Evolutionary conservation across 2,797 vertebrate species (phyloP).

Genomic region (Crocodylus rhombifer): DNA sequence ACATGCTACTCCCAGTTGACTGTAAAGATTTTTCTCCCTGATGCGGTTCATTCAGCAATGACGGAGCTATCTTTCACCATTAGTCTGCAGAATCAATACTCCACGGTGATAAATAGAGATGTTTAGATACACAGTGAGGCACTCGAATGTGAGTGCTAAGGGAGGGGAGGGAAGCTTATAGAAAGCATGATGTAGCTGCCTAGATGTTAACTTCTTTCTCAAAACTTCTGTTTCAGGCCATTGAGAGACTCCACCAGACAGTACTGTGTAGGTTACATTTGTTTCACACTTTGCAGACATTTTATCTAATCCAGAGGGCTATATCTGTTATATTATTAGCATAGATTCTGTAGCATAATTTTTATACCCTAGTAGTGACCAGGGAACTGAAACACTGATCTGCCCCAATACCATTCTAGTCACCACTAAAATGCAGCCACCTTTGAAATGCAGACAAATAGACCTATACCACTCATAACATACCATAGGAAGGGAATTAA

Average conservation of each 20-base stretch:
- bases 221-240: conserved; percentile 65
- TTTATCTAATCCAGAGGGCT: conserved; percentile 62
- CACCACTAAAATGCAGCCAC: not conserved
- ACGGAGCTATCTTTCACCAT: not conserved
- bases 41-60: not conserved
- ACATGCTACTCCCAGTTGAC: not conserved
- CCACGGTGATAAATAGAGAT: not conserved
- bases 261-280: conserved; percentile 48
- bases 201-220: conserved; percentile 37
- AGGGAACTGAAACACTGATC: conserved; percentile 32
- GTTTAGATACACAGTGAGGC: not conserved
- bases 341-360: conserved; percentile 40
- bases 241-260: conserved; percentile 26
- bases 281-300: conserved; percentile 48
- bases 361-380: conserved; percentile 13
- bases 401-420: not conserved
- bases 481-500: not conserved
- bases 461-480: not conserved
- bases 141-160: not conserved
- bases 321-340: conserved; percentile 29
- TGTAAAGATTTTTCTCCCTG: not conserved
- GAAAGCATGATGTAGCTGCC: not conserved
- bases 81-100: not conserved
- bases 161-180: not conserved
- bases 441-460: not conserved